phyloP scores from a whole-genome alignment of 2,797 vertebrate genomes.

The Eidolon dupreanum region DNA sequence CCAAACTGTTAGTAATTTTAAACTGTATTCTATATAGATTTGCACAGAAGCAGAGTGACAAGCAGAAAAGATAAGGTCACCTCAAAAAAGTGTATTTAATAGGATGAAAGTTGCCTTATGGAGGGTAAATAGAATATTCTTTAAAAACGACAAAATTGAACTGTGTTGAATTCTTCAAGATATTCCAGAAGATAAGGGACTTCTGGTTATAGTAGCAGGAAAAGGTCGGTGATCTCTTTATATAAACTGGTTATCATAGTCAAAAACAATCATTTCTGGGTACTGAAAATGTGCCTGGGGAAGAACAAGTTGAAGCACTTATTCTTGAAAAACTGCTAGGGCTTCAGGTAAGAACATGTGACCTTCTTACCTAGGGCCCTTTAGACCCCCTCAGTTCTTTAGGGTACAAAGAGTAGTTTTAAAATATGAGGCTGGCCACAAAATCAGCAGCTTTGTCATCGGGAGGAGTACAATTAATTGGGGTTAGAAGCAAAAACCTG shows the following conservation, averaged over 20 bases:
- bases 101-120: not conserved
- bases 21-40: not conserved
- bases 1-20: not conserved
- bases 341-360: not conserved
- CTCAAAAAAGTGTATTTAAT: not conserved
- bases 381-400: not conserved
- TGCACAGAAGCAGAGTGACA: not conserved
- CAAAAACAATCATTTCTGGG: not conserved
- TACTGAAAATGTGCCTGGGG: not conserved
- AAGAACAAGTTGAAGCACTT: not conserved
- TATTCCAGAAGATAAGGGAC: not conserved
- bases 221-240: not conserved
- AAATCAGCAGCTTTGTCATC: not conserved
- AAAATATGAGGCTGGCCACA: not conserved
- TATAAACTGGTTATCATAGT: not conserved
- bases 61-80: not conserved
- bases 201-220: not conserved
- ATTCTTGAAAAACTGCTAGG: not conserved
- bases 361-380: not conserved
- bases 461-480: not conserved
- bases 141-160: not conserved
- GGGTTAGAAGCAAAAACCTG: not conserved
- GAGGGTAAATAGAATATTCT: not conserved
- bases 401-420: not conserved
- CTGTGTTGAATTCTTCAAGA: not conserved